Evolutionary conservation across 2,888 invertebrate genomes (phyloP).

Genomic region (Tetragonisca angustula): DNA sequence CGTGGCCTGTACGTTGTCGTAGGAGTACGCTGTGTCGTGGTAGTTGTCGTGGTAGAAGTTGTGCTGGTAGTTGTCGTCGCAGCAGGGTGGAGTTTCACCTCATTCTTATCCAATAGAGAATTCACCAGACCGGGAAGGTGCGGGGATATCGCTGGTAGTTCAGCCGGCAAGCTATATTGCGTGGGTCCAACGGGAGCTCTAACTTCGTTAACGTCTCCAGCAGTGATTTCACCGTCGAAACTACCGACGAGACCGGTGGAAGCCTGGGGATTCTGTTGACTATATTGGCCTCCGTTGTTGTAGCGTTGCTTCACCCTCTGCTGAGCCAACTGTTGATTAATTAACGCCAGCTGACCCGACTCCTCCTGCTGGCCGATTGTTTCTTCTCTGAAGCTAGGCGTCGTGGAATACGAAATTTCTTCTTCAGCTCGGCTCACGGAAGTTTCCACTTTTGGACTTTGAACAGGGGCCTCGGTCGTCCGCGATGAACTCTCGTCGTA

Average conservation of each 20-base stretch:
- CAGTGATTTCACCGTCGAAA: constrained; percentile 35
- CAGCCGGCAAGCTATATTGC: constrained; percentile 85
- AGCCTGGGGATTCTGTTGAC: constrained; percentile 20
- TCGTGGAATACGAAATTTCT: constrained; percentile 55
- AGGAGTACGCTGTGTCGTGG: constrained; percentile 69
- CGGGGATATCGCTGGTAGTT: constrained; percentile 86
- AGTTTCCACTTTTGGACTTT: constrained; percentile 30
- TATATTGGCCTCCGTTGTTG: constrained; percentile 46
- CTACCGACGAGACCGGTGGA: constrained; percentile 26
- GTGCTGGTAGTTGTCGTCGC: constrained; percentile 69
- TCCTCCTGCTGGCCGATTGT: constrained; percentile 42
- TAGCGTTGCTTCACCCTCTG: constrained; percentile 60
- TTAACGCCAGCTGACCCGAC: constrained; percentile 55
- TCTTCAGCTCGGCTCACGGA: constrained; percentile 49
- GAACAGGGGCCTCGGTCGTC: constrained; percentile 33
- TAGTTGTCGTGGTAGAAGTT: constrained; percentile 67
- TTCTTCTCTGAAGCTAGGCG: constrained; percentile 51
- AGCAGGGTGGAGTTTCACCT: constrained; percentile 68
- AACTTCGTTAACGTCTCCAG: constrained; percentile 58
- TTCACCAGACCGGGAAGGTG: constrained; percentile 87
- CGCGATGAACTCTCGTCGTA: constrained; percentile 47
- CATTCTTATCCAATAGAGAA: constrained; percentile 85
- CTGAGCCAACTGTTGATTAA: constrained; percentile 58
- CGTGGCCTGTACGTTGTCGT: constrained; percentile 77
- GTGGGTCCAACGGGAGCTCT: constrained; percentile 80